Conservation (phyloP, 1,140 invertebrate species). For the Euschistus heros region DNA sequence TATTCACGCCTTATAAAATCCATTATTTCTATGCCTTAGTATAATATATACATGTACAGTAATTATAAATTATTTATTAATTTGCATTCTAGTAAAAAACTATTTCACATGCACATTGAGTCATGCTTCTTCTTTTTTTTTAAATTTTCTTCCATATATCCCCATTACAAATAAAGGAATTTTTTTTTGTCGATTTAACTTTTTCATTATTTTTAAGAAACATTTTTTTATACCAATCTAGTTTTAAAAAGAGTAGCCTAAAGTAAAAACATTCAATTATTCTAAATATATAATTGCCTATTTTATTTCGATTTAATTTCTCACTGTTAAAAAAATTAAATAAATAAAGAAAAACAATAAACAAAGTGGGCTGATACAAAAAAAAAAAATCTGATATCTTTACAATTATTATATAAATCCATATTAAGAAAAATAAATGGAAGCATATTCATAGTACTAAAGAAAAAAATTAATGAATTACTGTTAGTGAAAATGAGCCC, state of each 20-base stretch:
- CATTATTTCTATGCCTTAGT: background rate
- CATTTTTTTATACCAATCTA: background rate
- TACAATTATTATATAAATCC: too few species aligned
- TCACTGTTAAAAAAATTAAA: too few species aligned
- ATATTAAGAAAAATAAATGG: too few species aligned
- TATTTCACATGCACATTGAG: background rate
- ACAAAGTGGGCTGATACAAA: too few species aligned
- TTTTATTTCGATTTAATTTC: background rate
- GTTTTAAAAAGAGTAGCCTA: background rate
- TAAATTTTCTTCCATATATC: background rate
- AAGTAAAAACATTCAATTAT: background rate
- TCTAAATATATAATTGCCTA: background rate
- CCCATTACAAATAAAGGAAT: background rate
- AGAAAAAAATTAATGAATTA: too few species aligned
- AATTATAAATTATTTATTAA: background rate
- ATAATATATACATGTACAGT: background rate
- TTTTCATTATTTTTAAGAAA: background rate
- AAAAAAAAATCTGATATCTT: too few species aligned
- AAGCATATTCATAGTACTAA: too few species aligned
- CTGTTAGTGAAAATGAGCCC: too few species aligned
- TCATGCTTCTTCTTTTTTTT: background rate
- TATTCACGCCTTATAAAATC: constrained; percentile 10
- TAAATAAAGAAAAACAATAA: too few species aligned
- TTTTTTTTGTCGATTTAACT: background rate
- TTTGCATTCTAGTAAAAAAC: constrained; percentile 11